A percentile compares a stretch with the other conserved stretches of the same genome.
phyloP scores from a whole-genome alignment of 2,888 invertebrate genomes.

The Psylliodes chrysocephalus region DNA sequence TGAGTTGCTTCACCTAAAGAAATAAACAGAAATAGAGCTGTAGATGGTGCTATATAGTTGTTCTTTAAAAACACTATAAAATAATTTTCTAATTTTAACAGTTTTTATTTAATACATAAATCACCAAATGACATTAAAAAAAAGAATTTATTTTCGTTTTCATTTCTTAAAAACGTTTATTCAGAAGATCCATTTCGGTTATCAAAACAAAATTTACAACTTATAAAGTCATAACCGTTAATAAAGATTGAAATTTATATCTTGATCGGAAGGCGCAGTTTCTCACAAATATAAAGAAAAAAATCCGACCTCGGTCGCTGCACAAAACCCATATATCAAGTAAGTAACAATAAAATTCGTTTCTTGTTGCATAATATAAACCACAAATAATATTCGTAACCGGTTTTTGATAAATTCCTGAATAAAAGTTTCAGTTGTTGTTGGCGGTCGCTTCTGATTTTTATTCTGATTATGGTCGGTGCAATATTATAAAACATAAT shows the following conservation, averaged over 20 bases:
- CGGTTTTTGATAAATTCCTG: conserved; percentile 43
- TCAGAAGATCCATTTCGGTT: not conserved
- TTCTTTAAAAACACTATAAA: too few relatives aligned
- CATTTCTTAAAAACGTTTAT: too few relatives aligned
- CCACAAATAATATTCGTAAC: conserved; percentile 36
- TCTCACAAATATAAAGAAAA: not conserved
- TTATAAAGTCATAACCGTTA: conserved; percentile 8
- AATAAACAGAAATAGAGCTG: too few relatives aligned
- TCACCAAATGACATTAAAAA: too few relatives aligned
- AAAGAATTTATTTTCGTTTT: too few relatives aligned
- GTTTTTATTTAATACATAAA: too few relatives aligned
- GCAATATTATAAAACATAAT: conserved; percentile 29
- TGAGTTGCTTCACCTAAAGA: too few relatives aligned
- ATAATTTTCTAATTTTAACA: too few relatives aligned
- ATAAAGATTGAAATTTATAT: conserved; percentile 18
- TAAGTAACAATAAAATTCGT: conserved; percentile 42
- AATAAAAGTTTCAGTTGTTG: not conserved
- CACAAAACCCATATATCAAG: conserved; percentile 22
- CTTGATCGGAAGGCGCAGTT: not conserved
- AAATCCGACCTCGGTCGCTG: conserved; percentile 1
- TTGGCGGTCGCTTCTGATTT: not conserved
- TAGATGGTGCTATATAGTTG: too few relatives aligned
- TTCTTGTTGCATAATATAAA: conserved; percentile 42
- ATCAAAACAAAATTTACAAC: conserved; percentile 5
- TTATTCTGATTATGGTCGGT: not conserved